Evolutionary conservation across 2,797 vertebrate genomes (phyloP).

Genomic region (Picus viridis): DNA sequence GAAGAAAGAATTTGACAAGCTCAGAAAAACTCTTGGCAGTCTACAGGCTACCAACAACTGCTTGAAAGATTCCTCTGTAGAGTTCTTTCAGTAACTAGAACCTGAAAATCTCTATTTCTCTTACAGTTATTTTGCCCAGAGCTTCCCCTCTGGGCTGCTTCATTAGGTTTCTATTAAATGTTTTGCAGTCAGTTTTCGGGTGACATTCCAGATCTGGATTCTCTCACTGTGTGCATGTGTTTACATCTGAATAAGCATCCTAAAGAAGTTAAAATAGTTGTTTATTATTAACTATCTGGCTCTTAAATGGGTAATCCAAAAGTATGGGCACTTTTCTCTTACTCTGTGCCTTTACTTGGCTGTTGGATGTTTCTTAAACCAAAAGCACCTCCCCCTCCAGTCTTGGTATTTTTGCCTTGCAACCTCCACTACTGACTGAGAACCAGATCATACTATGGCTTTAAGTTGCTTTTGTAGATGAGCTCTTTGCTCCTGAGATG

Average conservation of each 20-base stretch:
- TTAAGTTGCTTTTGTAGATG: neutral
- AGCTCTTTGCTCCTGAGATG: neutral
- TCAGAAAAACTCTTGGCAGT: neutral
- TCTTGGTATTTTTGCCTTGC: neutral
- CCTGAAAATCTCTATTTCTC: neutral
- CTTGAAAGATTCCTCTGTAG: neutral
- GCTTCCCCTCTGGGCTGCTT: neutral
- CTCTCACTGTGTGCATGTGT: neutral
- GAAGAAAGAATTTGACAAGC: neutral
- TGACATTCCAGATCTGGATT: neutral
- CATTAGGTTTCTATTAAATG: neutral
- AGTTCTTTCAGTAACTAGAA: neutral
- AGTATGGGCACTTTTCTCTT: neutral
- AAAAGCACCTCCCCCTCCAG: neutral
- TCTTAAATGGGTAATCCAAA: neutral
- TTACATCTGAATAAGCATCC: no score
- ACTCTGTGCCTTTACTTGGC: neutral
- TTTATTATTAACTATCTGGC: neutral
- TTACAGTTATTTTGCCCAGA: neutral
- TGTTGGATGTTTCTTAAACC: neutral
- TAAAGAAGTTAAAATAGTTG: no score
- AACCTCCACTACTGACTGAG: neutral
- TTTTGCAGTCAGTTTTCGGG: neutral
- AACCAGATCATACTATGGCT: neutral
- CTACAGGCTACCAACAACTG: neutral